Base-by-base conservation (phyloP, 2,113 vertebrate species). In the Henicopernis longicauda region DNA sequence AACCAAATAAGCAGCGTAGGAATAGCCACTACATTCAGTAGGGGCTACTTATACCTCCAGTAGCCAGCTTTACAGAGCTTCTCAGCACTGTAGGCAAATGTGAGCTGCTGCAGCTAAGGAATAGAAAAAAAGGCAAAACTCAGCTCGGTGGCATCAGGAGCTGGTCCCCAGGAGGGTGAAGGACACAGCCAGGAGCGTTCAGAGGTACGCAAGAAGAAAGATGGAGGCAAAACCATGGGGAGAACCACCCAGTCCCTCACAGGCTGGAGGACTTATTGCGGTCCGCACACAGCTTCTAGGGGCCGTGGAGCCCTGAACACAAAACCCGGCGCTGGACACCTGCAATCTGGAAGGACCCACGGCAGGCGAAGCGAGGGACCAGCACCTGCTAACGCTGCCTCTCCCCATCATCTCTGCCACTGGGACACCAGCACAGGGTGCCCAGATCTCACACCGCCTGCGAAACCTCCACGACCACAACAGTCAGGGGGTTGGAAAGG, bases 301-400 rank as follows among this genome's bases (percentile, higher is more conserved):
- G 45, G 57, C 59, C 34, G 18, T 44, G 40, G 44, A 17, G 2
- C 17, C 38, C 62, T n/a, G 32, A 79, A 47, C 26, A 32, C 3
- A 10, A 79, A 85, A 34, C 20, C 22, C 3, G 1, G 11, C 0
- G 0, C 23, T 34, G 23, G 65, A 25, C 44, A 57, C 11, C 11
- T 47, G 34, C 44, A 18, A 8, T 11, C 25, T 67, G 42, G 70
- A 78, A 81, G 72, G 36, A 76, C 3, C 29, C 26, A 15, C 1
- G 11, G 52, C 49, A 71, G 38, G 38, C 11, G 84, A 84, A 82
- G 32, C 2, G 4, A 78, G 11, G 40, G 49, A 55, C 2, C 0
- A 81, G 8, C 32, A 62, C 10, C 19, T 7, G 4, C 25, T 66
- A n/a, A 58, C 19, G 26, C 11, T 38, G 31, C 32, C 49, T 58